Conservation (phyloP, 2,113 vertebrate genomes). For the Agapornis roseicollis region DNA sequence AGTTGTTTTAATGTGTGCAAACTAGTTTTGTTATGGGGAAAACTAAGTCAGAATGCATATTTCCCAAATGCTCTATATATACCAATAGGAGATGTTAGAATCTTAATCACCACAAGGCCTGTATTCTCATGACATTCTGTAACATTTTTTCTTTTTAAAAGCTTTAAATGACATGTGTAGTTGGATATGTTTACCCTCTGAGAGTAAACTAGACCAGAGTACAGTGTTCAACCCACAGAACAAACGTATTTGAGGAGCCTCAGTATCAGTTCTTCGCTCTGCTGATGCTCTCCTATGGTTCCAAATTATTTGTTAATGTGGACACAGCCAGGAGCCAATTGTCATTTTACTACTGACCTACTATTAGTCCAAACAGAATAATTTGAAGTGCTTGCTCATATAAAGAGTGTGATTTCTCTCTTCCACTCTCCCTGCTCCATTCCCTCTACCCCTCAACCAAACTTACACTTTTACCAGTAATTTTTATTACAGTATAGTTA, state of each 20-base stretch:
- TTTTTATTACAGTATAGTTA: not conserved
- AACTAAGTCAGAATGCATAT: not conserved
- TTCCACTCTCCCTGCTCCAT: not conserved
- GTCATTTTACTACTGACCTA: not conserved
- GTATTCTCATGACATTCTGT: not conserved
- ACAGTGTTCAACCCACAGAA: not conserved
- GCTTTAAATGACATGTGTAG: not conserved
- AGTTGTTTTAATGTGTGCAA: not conserved
- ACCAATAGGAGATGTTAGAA: rapidly evolving
- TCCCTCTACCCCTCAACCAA: not conserved
- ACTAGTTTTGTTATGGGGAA: not conserved
- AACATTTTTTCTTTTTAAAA: not conserved
- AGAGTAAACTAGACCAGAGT: not conserved
- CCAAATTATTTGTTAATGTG: not conserved
- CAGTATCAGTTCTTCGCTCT: not conserved
- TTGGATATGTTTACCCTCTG: not conserved
- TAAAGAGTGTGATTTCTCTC: not conserved
- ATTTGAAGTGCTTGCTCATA: not conserved
- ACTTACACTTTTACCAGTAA: not conserved
- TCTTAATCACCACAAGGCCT: not conserved
- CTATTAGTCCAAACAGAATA: not conserved
- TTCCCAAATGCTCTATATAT: not conserved
- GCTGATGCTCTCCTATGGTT: not conserved
- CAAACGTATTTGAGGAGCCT: rapidly evolving
- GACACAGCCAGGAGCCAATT: not conserved